Evolutionary conservation across 2,797 vertebrate genomes (phyloP).

Genomic region (Varecia variegata): DNA sequence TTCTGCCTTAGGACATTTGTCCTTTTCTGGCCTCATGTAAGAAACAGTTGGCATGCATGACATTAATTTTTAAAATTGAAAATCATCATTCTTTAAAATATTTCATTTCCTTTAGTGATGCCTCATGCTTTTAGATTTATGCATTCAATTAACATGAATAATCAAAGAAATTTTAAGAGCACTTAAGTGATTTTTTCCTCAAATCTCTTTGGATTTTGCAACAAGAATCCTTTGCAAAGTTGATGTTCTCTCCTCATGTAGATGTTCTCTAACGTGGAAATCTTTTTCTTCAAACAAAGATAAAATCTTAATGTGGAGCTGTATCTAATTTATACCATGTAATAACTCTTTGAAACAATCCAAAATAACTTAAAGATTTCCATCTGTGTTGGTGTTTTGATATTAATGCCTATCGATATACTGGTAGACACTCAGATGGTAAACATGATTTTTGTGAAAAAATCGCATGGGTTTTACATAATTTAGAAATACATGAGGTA

Average conservation of each 20-base stretch:
- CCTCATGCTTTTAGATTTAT: conserved; percentile 58
- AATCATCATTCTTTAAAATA: conserved; percentile 45
- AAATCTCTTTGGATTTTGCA: conserved; percentile 29
- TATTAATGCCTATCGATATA: background rate
- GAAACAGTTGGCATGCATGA: background rate
- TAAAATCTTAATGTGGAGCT: conserved; percentile 31
- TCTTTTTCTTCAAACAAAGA: conserved; percentile 26
- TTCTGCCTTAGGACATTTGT: conserved; percentile 2
- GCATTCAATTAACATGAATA: conserved; percentile 57
- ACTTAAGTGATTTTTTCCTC: background rate
- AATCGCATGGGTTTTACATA: background rate
- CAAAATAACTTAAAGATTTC: background rate
- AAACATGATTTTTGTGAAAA: background rate
- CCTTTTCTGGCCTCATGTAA: background rate
- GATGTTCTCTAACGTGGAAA: conserved; percentile 21
- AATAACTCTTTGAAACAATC: conserved; percentile 20
- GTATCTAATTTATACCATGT: background rate
- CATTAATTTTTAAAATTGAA: conserved; percentile 52
- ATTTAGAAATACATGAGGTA: background rate
- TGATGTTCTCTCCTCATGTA: background rate
- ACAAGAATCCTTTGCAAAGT: conserved; percentile 23
- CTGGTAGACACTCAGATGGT: background rate
- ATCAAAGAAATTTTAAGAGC: conserved; percentile 52
- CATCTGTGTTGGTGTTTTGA: background rate
- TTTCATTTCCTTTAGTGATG: conserved; percentile 11